Evolutionary conservation across 2,113 vertebrate species (phyloP).

Genomic region (Rhabdornis inornatus): DNA sequence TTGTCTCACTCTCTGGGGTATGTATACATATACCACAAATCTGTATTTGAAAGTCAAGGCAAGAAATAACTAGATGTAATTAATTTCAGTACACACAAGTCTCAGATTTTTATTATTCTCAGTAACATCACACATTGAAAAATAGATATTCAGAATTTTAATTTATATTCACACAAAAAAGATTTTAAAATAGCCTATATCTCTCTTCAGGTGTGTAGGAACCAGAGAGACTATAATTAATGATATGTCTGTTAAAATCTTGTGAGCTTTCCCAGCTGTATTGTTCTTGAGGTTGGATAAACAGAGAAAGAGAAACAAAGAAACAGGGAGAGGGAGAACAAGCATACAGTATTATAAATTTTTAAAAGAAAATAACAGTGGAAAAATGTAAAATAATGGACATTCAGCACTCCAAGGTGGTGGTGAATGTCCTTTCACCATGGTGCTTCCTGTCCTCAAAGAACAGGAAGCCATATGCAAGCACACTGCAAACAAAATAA

Average conservation of each 20-base stretch:
- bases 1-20: neutral
- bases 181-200: neutral
- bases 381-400: neutral
- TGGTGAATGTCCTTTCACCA: neutral
- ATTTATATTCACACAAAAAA: neutral
- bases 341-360: neutral
- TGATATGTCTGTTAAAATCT: neutral
- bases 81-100: neutral
- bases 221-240: neutral
- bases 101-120: neutral
- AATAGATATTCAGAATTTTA: neutral
- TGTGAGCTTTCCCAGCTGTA: neutral
- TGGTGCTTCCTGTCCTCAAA: neutral
- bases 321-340: neutral
- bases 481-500: neutral
- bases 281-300: neutral
- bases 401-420: neutral
- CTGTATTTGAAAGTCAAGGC: neutral
- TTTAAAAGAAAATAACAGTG: neutral
- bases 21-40: neutral
- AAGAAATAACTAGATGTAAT: neutral
- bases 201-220: neutral
- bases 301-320: neutral
- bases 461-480: neutral
- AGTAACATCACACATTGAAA: neutral